Evolutionary conservation across 2,797 vertebrate species (phyloP).

Genomic region (Catharus ustulatus): DNA sequence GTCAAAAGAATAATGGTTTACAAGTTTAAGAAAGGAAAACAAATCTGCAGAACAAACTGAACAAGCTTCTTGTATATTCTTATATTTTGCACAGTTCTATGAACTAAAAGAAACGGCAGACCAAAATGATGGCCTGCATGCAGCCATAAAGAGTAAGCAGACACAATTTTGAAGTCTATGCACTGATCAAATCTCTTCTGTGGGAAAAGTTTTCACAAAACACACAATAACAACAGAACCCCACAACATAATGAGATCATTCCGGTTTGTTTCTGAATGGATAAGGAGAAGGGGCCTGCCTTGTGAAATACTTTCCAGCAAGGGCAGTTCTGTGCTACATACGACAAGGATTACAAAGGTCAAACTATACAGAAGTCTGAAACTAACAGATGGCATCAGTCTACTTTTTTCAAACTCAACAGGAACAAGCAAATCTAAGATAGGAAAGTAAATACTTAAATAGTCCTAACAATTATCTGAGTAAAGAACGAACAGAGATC

Average conservation of each 20-base stretch:
- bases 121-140: not conserved
- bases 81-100: not conserved
- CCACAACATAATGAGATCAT: not conserved
- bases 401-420: not conserved
- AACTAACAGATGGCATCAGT: constrained; percentile 39
- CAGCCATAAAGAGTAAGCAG: not conserved
- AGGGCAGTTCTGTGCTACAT: not conserved
- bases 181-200: not conserved
- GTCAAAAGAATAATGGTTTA: not conserved
- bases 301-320: not conserved
- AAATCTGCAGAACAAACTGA: not conserved
- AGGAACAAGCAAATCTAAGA: constrained; percentile 49
- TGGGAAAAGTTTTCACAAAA: not conserved
- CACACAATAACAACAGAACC: not conserved
- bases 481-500: constrained; percentile 41
- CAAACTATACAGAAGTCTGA: not conserved
- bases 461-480: constrained; percentile 40
- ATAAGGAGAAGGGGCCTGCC: not conserved
- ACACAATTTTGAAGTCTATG: not conserved
- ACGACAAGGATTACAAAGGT: constrained; percentile 11
- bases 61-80: not conserved
- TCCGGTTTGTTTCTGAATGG: not conserved
- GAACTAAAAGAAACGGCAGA: not conserved
- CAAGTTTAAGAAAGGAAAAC: not conserved
- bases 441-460: constrained; percentile 45